A percentile compares a stretch with the other conserved stretches of the same genome.
Conservation (phyloP, 2,797 vertebrate species). For the Alfaro cultratus region DNA sequence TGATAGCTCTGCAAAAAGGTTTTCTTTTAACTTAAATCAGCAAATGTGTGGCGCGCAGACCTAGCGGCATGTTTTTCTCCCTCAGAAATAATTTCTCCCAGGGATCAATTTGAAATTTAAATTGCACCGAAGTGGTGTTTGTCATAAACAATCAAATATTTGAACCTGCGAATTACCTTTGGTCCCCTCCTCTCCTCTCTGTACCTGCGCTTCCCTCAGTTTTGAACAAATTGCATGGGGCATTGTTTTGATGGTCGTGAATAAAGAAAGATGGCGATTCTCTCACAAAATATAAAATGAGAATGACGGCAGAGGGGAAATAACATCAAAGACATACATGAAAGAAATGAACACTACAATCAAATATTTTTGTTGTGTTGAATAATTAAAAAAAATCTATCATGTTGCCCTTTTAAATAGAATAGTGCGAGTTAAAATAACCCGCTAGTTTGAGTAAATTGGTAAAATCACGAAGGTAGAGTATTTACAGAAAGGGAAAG, state of each 20-base stretch:
- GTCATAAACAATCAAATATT: constrained; percentile 87
- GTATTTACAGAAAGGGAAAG: constrained; percentile 33
- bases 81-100: constrained; percentile 76
- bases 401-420: neutral
- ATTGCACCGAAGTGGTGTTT: constrained; percentile 81
- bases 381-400: neutral
- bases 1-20: constrained; percentile 79
- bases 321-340: constrained; percentile 32
- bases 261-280: constrained; percentile 40
- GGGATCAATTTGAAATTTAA: constrained; percentile 85
- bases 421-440: neutral
- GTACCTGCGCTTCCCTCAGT: constrained; percentile 40
- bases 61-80: constrained; percentile 71
- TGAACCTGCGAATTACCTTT: constrained; percentile 78
- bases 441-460: constrained; percentile 3
- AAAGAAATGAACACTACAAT: neutral
- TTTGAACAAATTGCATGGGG: constrained; percentile 28
- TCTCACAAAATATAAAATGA: constrained; percentile 36
- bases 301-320: constrained; percentile 27
- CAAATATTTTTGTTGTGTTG: constrained; percentile 2
- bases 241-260: constrained; percentile 60
- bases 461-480: constrained; percentile 16
- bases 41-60: constrained; percentile 75
- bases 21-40: constrained; percentile 86
- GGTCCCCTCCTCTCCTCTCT: constrained; percentile 8